Conservation (phyloP, 2,888 invertebrate genomes). For the Microctonus brassicae region DNA sequence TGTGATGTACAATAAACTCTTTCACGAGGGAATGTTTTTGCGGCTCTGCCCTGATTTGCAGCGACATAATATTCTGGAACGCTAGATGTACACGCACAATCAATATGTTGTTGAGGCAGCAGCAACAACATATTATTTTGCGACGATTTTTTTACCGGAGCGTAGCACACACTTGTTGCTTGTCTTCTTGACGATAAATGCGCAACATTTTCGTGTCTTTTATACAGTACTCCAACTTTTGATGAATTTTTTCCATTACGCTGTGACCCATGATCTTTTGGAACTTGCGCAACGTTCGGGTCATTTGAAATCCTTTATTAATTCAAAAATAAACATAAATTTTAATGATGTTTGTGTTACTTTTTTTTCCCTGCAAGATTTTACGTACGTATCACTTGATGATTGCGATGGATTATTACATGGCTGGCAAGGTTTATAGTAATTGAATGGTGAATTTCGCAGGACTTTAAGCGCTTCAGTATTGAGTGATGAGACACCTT, state of each 20-base stretch:
- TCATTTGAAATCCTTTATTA: constrained; percentile 34
- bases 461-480: constrained; percentile 63
- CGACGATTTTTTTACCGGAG: constrained; percentile 20
- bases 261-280: constrained; percentile 30
- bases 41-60: background rate
- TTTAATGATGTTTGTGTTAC: background rate
- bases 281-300: constrained; percentile 26
- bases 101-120: constrained; percentile 29
- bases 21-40: background rate
- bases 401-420: constrained; percentile 38
- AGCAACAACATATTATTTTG: constrained; percentile 36
- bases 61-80: constrained; percentile 24
- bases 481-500: constrained; percentile 64
- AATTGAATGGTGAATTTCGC: constrained; percentile 54
- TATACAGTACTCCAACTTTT: background rate
- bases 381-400: constrained; percentile 35
- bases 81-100: background rate
- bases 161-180: constrained; percentile 13
- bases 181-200: constrained; percentile 21
- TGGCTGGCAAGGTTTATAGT: constrained; percentile 53
- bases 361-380: background rate
- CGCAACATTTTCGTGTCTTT: constrained; percentile 11
- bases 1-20: background rate
- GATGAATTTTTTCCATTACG: constrained; percentile 22
- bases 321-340: background rate